Evolutionary conservation across 2,888 invertebrate genomes (phyloP), one percentile per base, ranked within the genome.

Genomic region (Luperina testacea): DNA sequence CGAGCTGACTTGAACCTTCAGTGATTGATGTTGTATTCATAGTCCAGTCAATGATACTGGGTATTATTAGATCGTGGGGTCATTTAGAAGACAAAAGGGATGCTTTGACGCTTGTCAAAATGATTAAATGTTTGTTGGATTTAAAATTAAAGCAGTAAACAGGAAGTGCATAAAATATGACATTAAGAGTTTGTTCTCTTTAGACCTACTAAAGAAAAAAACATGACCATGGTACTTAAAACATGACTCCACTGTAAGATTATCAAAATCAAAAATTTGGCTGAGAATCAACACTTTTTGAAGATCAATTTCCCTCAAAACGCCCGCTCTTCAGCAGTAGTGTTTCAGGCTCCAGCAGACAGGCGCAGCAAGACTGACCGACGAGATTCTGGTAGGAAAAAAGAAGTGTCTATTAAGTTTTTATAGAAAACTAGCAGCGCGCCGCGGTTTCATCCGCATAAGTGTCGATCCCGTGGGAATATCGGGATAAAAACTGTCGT

Each of bases 21-120:
- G 24, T 78, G 78, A 77, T 78, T 77, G 78, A 78, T 78, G 69
- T 42, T 51, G 17, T 42, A 53, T 64, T 75, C 51, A 77, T 45
- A 64, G 63, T 51, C 11, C 42, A 53, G 27, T 17, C 64, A 53
- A 2, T 27, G 75, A 64, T 42, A 51, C 24, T 45, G 45, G 45
- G 45, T 45, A 45, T 38, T 38, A 53, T 20, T 20, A 53, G 20
- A 24, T 53, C 20, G 24, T 8, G 53, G 24, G 20, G 24, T 3
- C 53, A 57, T 57, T 57, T 57, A 8, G 24, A 57, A 57, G 24
- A 57, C 53, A 57, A 24, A 24, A 24, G 24, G 9, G 24, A 9
- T 57, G 8, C 3, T 24, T 3, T 57, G 51, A 51, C 11, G 51
- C 7, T 51, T 51, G 51, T 51, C 51, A 51, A 51, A 45, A 51